Conservation (phyloP, 1,140 invertebrate genomes). For the Periplaneta americana region DNA sequence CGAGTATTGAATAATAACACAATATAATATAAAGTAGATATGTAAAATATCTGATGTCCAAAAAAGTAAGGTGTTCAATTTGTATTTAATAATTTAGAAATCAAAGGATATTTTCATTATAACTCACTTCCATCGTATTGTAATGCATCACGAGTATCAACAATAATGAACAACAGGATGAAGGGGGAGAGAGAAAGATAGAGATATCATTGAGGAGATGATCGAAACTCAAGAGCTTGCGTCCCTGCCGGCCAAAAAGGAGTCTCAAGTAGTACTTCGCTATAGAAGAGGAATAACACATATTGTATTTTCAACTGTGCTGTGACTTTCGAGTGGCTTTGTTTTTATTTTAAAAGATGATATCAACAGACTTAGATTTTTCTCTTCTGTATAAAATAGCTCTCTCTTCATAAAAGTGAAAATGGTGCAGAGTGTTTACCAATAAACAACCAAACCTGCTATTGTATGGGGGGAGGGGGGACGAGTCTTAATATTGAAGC, state of each 20-base stretch:
- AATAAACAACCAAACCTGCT: background rate
- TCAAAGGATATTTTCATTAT: background rate
- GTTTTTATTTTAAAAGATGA: constrained; percentile 6
- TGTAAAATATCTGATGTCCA: constrained; percentile 12
- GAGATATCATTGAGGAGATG: background rate
- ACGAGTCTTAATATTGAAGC: background rate
- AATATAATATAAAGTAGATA: background rate
- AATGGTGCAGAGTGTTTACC: constrained; percentile 3
- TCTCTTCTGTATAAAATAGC: background rate
- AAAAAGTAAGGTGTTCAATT: constrained; percentile 15
- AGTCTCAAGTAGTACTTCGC: background rate
- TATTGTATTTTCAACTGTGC: constrained; percentile 16
- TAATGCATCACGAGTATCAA: background rate
- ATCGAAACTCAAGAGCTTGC: background rate
- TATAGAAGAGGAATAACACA: background rate
- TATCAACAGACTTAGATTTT: background rate
- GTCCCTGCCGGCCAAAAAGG: background rate
- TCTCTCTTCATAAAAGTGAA: constrained; percentile 9
- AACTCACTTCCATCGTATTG: background rate
- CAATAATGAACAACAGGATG: background rate
- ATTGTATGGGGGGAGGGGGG: background rate
- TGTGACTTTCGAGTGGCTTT: constrained; percentile 19
- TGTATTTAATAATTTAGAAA: constrained; percentile 8
- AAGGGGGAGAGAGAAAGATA: background rate
- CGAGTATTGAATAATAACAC: constrained; percentile 7